Evolutionary conservation across 2,113 vertebrate species (phyloP).

Genomic region (Clarias magur): DNA sequence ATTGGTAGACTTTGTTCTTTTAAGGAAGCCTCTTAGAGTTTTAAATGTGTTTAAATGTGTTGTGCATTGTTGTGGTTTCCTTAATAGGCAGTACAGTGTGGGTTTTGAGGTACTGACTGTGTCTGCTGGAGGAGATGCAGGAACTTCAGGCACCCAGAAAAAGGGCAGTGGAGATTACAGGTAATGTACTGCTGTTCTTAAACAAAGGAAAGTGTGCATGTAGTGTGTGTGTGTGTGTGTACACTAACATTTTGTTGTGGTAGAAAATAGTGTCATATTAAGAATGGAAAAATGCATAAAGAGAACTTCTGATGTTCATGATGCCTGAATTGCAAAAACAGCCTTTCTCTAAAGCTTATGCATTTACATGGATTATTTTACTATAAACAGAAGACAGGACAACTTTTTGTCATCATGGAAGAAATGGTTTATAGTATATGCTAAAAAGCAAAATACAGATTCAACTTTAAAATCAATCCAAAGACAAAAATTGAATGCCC

Average conservation of each 20-base stretch:
- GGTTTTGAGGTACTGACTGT: slow-evolving; percentile 89
- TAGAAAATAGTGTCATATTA: neutral
- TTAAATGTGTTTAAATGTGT: slow-evolving; percentile 16
- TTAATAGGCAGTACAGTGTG: slow-evolving; percentile 83
- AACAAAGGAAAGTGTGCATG: neutral
- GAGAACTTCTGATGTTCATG: too few relatives aligned
- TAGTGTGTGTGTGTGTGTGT: neutral
- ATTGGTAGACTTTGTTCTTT: neutral
- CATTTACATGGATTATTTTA: neutral
- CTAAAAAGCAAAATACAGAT: neutral
- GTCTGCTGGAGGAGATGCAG: slow-evolving; percentile 80
- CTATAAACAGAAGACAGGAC: neutral
- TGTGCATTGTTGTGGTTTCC: slow-evolving; percentile 30
- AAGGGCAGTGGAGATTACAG: slow-evolving; percentile 94
- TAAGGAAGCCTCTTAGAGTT: neutral
- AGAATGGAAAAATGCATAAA: neutral
- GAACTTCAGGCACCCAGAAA: slow-evolving; percentile 79
- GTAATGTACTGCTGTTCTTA: slow-evolving; percentile 65
- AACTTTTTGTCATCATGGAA: neutral
- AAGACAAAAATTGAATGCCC: neutral
- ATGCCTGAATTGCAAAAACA: neutral
- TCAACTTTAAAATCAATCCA: neutral
- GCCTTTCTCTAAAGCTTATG: neutral
- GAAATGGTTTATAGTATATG: neutral
- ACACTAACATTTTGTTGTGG: neutral